A percentile compares a stretch with the other conserved stretches of the same genome.
Conservation (phyloP, 92 coral and sea anemone species). For the Palythoa grandiflora region DNA sequence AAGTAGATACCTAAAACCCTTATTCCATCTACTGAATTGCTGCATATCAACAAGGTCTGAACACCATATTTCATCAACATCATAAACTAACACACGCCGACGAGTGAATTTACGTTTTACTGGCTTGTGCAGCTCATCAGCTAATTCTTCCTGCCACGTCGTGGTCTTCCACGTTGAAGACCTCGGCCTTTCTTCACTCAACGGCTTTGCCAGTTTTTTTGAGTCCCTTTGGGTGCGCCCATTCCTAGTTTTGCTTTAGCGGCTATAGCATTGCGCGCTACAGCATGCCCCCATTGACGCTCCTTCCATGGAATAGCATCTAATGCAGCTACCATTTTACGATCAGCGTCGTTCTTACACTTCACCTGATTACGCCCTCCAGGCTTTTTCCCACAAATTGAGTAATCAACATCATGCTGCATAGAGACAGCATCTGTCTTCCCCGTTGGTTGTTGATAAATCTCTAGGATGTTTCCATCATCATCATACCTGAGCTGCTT, state of each 20-base stretch:
- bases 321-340: too few species aligned
- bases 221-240: neutral
- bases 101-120: neutral
- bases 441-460: neutral
- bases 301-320: neutral
- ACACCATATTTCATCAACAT: too few species aligned
- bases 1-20: too few species aligned
- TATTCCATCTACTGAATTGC: neutral
- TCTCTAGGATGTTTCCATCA: neutral
- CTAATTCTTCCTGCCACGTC: neutral
- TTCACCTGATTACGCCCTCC: neutral
- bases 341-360: neutral
- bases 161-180: too few species aligned
- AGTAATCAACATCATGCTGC: neutral
- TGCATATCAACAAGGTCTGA: neutral
- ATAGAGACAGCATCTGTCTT: neutral
- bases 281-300: neutral
- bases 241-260: neutral
- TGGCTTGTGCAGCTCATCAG: neutral
- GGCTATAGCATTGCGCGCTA: neutral
- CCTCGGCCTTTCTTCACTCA: neutral
- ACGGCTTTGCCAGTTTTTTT: neutral
- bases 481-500: neutral
- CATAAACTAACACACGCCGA: too few species aligned
- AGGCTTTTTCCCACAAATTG: neutral